Evolutionary conservation across 1,140 invertebrate species (phyloP), one percentile per base, ranked within the genome.

Genomic region (Chlorops oryzae): DNA sequence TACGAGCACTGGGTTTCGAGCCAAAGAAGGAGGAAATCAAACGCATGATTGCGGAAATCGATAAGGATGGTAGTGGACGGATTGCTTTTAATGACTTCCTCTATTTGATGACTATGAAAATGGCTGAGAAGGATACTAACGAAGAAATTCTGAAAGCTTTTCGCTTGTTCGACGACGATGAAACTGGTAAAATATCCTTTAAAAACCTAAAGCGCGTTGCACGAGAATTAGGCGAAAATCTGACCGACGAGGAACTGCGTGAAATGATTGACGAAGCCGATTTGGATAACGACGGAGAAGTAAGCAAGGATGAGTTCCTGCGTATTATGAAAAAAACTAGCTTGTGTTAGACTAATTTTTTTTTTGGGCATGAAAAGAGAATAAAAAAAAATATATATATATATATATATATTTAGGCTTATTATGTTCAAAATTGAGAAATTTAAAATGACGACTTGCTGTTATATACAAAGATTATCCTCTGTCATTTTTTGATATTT

Each of bases 191-290:
- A 76, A 98, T 98, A 55, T 88, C 91, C 20, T 95, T 97, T 62
- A 88, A 90, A 59, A 96, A 98, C 77, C 74, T 98, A n/a, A 95
- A 96, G 74, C 78, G 90, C 57, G 93, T 98, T n/a, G 90, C 95
- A 3, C 83, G 86, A 62, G 92, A 97, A 74, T 74, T 98, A 15
- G 95, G 94, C 1, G 95, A 98, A 76, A 94, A 88, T 68, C 75
- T 98, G 24, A 93, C 90, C 12, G 94, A 97, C 74, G 94, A 98
- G 73, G 96, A 98, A 73, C 70, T 98, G 3, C 83, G 94, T 73
- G 95, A 98, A 78, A 98, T 98, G 96, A 96, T 98, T 54, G 88
- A 92, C 65, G 95, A 98, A 77, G 96, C 94, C 23, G 95, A 98
- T 73, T 76, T 86, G 63, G 92, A 98, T 78, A 92, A 91, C 18